Conservation (phyloP, 2,113 vertebrate genomes). For the Oreochromis spilurus region DNA sequence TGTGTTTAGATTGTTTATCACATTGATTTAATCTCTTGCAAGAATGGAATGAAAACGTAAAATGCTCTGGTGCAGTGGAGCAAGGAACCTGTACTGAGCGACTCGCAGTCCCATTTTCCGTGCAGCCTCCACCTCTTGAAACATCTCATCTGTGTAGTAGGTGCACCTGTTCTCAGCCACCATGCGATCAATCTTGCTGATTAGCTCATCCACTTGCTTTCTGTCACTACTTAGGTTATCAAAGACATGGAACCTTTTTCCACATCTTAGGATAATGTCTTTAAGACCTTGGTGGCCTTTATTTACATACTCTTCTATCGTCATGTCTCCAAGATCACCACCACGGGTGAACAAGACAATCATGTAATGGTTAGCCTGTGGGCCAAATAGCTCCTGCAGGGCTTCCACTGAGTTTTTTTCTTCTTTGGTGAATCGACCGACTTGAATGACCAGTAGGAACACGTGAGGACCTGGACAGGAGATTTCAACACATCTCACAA, state of each 20-base stretch:
- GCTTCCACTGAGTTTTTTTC: no score
- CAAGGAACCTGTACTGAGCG: not conserved
- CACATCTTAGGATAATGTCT: rapidly evolving
- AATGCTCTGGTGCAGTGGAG: not conserved
- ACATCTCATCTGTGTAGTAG: not conserved
- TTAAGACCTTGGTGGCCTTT: not conserved
- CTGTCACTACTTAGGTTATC: rapidly evolving
- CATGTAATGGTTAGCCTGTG: no score
- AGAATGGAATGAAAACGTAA: not conserved
- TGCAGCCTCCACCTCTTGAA: no score
- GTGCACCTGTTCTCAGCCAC: not conserved
- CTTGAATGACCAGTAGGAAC: no score
- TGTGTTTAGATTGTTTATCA: no score
- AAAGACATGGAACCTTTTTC: no score
- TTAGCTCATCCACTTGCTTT: not conserved
- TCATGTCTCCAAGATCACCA: rapidly evolving
- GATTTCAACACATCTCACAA: no score
- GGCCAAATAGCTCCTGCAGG: no score
- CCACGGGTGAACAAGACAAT: no score
- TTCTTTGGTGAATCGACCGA: no score
- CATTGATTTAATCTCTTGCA: not conserved
- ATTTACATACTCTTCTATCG: not conserved
- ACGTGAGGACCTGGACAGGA: no score
- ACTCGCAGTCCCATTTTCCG: not conserved
- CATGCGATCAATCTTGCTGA: no score